Evolutionary conservation across 2,797 vertebrate genomes (phyloP).

Genomic region (Spinus pinus): DNA sequence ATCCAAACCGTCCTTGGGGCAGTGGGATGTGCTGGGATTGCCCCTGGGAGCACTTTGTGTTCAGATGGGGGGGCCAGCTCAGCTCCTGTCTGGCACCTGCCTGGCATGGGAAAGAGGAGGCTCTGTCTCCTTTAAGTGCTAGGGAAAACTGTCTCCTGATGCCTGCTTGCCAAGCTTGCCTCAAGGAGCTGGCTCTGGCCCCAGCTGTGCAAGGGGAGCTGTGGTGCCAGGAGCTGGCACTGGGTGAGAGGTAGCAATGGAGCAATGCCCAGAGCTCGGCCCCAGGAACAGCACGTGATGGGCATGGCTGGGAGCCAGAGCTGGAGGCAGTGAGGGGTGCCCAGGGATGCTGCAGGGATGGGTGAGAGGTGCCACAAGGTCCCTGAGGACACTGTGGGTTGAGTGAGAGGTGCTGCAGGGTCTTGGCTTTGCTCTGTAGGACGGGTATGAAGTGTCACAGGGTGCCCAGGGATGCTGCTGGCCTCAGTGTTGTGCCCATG

Average conservation of each 20-base stretch:
- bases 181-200: neutral
- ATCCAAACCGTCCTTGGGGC: neutral
- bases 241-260: neutral
- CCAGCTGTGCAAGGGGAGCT: neutral
- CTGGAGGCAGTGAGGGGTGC: neutral
- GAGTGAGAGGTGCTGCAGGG: neutral
- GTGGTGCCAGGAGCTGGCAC: neutral
- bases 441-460: neutral
- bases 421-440: neutral
- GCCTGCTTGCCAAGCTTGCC: neutral
- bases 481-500: fast-evolving
- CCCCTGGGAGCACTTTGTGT: neutral
- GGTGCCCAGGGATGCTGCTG: neutral
- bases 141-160: neutral
- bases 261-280: neutral
- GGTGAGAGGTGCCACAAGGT: neutral
- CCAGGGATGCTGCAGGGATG: fast-evolving
- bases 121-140: neutral
- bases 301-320: neutral
- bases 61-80: neutral
- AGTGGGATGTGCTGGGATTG: neutral
- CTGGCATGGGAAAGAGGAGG: neutral
- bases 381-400: neutral
- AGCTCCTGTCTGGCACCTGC: neutral
- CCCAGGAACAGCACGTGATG: neutral